Evolutionary conservation across 2,113 vertebrate genomes (phyloP).

Genomic region (Neolamprologus fasciatus): DNA sequence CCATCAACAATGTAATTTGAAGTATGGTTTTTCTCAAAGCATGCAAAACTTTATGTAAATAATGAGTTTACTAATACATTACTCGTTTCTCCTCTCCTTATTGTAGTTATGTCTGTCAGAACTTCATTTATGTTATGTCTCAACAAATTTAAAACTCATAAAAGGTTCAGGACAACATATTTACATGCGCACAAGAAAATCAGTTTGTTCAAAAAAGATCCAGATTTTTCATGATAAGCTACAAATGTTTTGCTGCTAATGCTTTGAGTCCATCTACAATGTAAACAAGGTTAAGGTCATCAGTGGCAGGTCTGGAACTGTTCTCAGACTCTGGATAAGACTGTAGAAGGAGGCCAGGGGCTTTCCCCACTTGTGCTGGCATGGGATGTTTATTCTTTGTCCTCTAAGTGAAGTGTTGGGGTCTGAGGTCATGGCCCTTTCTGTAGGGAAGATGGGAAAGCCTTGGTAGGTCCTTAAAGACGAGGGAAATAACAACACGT

Average conservation of each 20-base stretch:
- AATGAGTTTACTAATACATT: not conserved
- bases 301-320: not conserved
- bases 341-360: not conserved
- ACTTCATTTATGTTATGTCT: not conserved
- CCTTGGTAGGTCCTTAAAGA: constrained; percentile 21
- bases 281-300: not conserved
- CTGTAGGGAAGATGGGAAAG: constrained; percentile 36
- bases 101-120: not conserved
- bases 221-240: not conserved
- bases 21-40: rapidly evolving
- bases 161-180: not conserved
- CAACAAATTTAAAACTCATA: not conserved
- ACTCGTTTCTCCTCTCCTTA: not conserved
- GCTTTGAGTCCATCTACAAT: not conserved
- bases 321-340: not conserved
- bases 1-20: not conserved
- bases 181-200: not conserved
- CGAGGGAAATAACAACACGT: constrained; percentile 68
- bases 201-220: not conserved
- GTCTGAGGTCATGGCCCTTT: constrained; percentile 28
- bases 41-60: not conserved
- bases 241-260: not conserved
- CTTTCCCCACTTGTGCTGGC: constrained; percentile 9
- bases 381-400: constrained; percentile 48
- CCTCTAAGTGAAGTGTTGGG: not conserved